A percentile compares a stretch with the other conserved stretches of the same genome.
phyloP scores from a whole-genome alignment of 2,113 vertebrate species.

The Mus pahari region DNA sequence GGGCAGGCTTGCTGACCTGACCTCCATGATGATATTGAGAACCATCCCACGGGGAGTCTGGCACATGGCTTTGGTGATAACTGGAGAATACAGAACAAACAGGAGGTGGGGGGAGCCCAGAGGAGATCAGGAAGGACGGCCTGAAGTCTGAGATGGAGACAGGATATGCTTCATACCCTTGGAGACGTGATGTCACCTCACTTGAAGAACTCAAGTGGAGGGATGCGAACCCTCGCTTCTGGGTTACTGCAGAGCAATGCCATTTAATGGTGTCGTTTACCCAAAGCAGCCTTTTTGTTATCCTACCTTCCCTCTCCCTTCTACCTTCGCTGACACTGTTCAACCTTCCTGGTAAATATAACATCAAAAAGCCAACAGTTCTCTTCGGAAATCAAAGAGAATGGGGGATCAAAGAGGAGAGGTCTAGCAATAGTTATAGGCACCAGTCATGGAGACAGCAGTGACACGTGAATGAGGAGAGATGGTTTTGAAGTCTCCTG shows the following conservation, averaged over 20 bases:
- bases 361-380: neutral
- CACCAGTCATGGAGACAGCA: neutral
- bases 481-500: neutral
- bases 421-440: neutral
- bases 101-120: neutral
- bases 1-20: neutral
- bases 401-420: slow-evolving; percentile 24
- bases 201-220: neutral
- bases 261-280: neutral
- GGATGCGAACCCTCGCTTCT: neutral
- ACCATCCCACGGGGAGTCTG: neutral
- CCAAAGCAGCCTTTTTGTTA: neutral
- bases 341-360: neutral
- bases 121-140: neutral
- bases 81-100: neutral
- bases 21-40: neutral
- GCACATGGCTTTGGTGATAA: neutral
- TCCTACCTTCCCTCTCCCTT: neutral
- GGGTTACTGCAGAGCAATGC: neutral
- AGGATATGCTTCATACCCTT: neutral
- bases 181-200: neutral
- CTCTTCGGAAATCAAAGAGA: slow-evolving; percentile 18
- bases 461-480: neutral
- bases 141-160: neutral
- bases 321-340: neutral